Percentiles rank a stretch among this genome's conserved stretches.
phyloP scores from a whole-genome alignment of 2,113 vertebrate species.

The Nycticebus coucang region DNA sequence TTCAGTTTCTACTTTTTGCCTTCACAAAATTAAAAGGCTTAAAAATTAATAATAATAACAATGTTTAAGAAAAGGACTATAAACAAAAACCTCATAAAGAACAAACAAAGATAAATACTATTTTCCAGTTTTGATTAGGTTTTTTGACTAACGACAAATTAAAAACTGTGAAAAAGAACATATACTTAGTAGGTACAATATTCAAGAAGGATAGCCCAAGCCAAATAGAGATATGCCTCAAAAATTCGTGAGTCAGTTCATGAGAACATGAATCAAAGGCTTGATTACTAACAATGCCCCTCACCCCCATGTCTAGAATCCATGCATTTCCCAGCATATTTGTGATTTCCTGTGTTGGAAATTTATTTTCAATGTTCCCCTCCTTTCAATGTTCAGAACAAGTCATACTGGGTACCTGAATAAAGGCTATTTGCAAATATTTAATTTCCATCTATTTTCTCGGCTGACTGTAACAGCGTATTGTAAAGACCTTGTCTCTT shows the following conservation, averaged over 20 bases:
- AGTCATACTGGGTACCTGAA: slow-evolving; percentile 39
- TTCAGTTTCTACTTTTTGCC: too few species aligned
- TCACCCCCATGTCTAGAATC: not conserved
- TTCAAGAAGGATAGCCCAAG: not conserved
- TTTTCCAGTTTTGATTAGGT: not conserved
- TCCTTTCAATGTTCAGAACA: slow-evolving; percentile 47
- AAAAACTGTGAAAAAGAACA: not conserved
- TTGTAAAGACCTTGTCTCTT: not conserved
- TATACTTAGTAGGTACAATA: not conserved
- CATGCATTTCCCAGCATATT: not conserved
- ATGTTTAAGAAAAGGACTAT: too few species aligned
- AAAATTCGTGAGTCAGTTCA: not conserved
- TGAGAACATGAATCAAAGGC: not conserved
- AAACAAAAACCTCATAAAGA: too few species aligned
- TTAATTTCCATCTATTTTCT: slow-evolving; percentile 39
- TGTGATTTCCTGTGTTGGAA: slow-evolving; percentile 62
- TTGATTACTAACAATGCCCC: not conserved
- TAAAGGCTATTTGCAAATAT: slow-evolving; percentile 42
- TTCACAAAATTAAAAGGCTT: too few species aligned
- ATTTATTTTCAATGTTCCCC: slow-evolving; percentile 66
- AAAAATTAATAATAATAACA: too few species aligned
- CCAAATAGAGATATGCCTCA: not conserved
- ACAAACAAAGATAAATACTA: too few species aligned
- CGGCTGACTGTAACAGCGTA: not conserved
- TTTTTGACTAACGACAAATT: slow-evolving; percentile 6